Evolutionary conservation across 1,140 invertebrate genomes (phyloP).

Genomic region (Drosophila kohkoa): DNA sequence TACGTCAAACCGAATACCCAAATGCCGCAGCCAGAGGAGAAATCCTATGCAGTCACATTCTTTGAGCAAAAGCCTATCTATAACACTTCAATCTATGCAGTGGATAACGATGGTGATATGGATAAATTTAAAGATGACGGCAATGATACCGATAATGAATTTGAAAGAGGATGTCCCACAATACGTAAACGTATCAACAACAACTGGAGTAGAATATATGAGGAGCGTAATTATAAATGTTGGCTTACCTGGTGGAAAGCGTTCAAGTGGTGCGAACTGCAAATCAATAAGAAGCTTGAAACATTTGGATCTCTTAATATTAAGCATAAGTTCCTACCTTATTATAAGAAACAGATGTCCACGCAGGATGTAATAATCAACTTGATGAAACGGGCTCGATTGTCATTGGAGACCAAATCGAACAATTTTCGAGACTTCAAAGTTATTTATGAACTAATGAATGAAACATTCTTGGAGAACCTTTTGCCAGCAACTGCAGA

Average conservation of each 20-base stretch:
- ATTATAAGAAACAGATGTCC: background rate
- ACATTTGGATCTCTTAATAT: constrained; percentile 30
- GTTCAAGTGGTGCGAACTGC: constrained; percentile 62
- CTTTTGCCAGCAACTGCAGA: constrained; percentile 15
- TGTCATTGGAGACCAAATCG: constrained; percentile 20
- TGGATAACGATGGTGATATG: constrained; percentile 3
- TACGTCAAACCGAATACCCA: constrained; percentile 22
- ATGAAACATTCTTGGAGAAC: constrained; percentile 45
- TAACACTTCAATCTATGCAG: constrained; percentile 37
- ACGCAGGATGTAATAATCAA: background rate
- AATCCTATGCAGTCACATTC: constrained; percentile 61
- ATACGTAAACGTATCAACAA: background rate
- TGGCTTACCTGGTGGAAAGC: constrained; percentile 58
- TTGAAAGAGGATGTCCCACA: background rate
- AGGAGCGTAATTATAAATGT: constrained; percentile 44
- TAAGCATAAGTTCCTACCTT: constrained; percentile 23
- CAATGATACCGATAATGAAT: constrained; percentile 33
- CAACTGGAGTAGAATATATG: constrained; percentile 44
- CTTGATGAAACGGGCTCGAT: constrained; percentile 19
- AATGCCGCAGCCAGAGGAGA: constrained; percentile 46
- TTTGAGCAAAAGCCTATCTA: constrained; percentile 62
- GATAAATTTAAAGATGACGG: constrained; percentile 13
- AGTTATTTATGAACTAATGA: constrained; percentile 52
- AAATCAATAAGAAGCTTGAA: constrained; percentile 49
- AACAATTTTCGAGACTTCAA: constrained; percentile 19